Evolutionary conservation across 2,888 invertebrate genomes (phyloP).

Genomic region (Heteromyza rotundicornis): DNA sequence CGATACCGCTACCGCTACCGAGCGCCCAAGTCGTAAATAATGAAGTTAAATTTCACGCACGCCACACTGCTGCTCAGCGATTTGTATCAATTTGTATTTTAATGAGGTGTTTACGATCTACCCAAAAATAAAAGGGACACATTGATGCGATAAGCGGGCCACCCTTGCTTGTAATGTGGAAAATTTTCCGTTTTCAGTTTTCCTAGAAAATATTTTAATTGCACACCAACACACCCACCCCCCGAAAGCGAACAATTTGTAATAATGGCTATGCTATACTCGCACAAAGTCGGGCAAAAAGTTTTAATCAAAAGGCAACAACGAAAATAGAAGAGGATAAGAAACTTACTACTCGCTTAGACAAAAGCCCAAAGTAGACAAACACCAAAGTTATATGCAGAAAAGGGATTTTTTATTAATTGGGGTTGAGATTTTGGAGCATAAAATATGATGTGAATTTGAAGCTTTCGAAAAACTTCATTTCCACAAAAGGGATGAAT

Average conservation of each 20-base stretch:
- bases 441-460: too few relatives aligned
- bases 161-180: too few relatives aligned
- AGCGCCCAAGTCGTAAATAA: too few relatives aligned
- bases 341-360: neutral
- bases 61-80: neutral
- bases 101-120: conserved; percentile 23
- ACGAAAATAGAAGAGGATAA: neutral
- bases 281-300: too few relatives aligned
- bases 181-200: too few relatives aligned
- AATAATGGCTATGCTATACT: too few relatives aligned
- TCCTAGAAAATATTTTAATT: too few relatives aligned
- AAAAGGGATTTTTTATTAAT: neutral
- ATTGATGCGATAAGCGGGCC: neutral
- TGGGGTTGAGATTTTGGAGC: neutral
- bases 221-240: neutral
- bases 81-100: conserved; percentile 22
- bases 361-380: neutral
- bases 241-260: neutral
- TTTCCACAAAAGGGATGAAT: too few relatives aligned
- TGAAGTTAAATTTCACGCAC: neutral
- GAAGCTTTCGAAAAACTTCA: too few relatives aligned
- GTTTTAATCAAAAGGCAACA: neutral
- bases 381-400: neutral
- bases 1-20: too few relatives aligned
- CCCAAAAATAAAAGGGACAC: neutral